Conservation (phyloP, 2,888 invertebrate species). For the Cistogaster globosa region DNA sequence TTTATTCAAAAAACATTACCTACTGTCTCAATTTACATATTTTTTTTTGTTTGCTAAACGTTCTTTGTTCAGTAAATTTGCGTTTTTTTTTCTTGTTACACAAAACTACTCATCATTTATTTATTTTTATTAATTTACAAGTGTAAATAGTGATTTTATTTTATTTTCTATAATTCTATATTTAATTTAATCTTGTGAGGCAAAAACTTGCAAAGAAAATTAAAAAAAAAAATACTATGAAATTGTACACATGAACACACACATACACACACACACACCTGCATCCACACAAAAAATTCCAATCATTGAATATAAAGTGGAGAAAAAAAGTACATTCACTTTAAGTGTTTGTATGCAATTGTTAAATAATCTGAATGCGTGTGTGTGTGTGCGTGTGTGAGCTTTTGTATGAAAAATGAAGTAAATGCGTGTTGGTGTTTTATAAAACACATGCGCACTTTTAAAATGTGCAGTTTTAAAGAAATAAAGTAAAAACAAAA, state of each 20-base stretch:
- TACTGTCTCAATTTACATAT: neutral
- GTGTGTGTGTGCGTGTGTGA: constrained; percentile 24
- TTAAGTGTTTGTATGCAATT: constrained; percentile 5
- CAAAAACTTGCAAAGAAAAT: neutral
- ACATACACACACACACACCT: constrained; percentile 19
- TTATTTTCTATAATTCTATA: constrained; percentile 17
- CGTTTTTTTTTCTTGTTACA: neutral
- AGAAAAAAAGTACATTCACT: constrained; percentile 32
- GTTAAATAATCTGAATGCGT: neutral
- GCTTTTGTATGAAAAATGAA: neutral
- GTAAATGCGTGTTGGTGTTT: constrained; percentile 22
- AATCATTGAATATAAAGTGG: neutral
- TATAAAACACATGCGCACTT: constrained; percentile 61
- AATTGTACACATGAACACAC: constrained; percentile 9
- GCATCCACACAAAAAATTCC: constrained; percentile 8
- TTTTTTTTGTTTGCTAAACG: neutral
- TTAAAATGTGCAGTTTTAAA: constrained; percentile 55
- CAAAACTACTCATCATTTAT: constrained; percentile 34
- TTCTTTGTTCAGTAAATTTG: constrained; percentile 30
- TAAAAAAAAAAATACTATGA: constrained; percentile 44
- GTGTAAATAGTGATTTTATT: neutral
- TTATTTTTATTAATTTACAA: constrained; percentile 47
- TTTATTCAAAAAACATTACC: too few species aligned
- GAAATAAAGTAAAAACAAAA: constrained; percentile 36
- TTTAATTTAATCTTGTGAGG: neutral